Conservation (phyloP, 2,797 vertebrate genomes). For the Luscinia luscinia region DNA sequence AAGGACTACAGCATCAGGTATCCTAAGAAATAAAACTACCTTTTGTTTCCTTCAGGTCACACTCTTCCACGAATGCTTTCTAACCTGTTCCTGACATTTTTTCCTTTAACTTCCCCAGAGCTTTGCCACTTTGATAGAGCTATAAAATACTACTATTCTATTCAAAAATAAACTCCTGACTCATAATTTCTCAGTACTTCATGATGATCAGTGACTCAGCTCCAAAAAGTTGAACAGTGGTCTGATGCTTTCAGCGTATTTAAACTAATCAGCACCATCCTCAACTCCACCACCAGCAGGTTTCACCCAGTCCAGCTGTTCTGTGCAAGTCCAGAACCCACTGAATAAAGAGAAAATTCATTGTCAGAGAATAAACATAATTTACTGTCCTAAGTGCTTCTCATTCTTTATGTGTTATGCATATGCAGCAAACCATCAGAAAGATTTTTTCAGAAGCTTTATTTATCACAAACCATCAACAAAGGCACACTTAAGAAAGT, state of each 20-base stretch:
- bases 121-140: background rate
- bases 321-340: background rate
- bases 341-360: background rate
- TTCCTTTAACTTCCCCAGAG: background rate
- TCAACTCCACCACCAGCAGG: background rate
- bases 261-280: background rate
- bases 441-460: background rate
- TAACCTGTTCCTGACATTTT: background rate
- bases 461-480: background rate
- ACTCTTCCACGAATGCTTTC: background rate
- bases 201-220: background rate
- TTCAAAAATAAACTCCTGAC: background rate
- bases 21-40: background rate
- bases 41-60: background rate
- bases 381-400: accelerated
- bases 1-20: background rate
- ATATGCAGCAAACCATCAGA: background rate
- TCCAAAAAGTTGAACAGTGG: background rate
- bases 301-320: background rate
- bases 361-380: background rate
- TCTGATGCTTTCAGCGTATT: background rate
- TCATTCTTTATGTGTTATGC: background rate
- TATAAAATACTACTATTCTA: background rate
- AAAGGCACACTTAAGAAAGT: background rate
- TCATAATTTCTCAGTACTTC: background rate